Evolutionary conservation across 2,113 vertebrate genomes (phyloP), one percentile per base, ranked within the genome.

Genomic region (Eleginops maclovinus): DNA sequence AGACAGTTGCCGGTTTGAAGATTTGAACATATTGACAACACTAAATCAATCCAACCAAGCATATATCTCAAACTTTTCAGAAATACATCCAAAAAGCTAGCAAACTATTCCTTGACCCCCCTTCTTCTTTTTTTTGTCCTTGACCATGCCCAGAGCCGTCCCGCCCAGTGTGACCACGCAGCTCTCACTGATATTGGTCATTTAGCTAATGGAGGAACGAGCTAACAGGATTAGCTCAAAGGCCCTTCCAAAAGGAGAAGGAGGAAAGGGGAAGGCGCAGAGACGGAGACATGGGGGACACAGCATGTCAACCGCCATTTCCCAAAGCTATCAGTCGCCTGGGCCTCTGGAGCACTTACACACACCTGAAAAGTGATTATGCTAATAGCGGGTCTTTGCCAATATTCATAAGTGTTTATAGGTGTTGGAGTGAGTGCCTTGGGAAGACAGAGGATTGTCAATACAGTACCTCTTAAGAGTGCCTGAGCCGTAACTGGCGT

Each of bases 131-230:
- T 85, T 61, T 80, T 92, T 84, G 96, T 96, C 96, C 95, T 96
- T 96, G 95, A 94, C 95, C 94, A 94, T 84, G 93, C 93, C 95
- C 94, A 83, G 84, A n/a, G 91, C 90, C 46, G 49, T 73, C 66
- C 80, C 56, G 83, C 66, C 80, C 56, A 81, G 72, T 79, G 83
- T 79, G 84, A 87, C 86, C 69, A 94, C 83, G 93, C 94, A 95
- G 95, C 95, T 94, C 95, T 97, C 96, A 94, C 94, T 93, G 94
- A 96, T 96, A 96, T 96, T 96, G 96, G 96, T 94, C 94, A 96
- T 96, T 95, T 96, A 95, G 95, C 93, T 97, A 97, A 97, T 94
- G 96, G 96, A 96, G 94, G 94, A 95, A 92, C 80, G 74, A 93
- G 91, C 24, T 97, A 97, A 97, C 95, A 95, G 96, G 96, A 97